phyloP scores from a whole-genome alignment of 2,888 invertebrate species.

The Caenorhabditis plicata region DNA sequence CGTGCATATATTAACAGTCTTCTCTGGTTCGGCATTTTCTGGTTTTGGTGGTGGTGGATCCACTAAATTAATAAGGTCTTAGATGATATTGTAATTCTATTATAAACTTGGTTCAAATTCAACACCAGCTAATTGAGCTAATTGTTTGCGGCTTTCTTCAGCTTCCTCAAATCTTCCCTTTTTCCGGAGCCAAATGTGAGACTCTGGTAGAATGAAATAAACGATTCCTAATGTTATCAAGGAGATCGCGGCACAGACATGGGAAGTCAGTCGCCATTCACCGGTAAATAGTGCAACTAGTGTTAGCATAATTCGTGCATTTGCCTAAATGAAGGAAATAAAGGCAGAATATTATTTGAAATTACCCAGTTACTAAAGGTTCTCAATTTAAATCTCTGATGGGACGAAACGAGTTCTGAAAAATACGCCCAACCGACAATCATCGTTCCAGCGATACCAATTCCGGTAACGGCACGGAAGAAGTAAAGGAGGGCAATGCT shows the following conservation, averaged over 20 bases:
- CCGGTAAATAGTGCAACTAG: constrained; percentile 41
- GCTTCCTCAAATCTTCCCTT: constrained; percentile 41
- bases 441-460: constrained; percentile 47
- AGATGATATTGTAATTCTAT: background rate
- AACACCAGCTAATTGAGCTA: constrained; percentile 38
- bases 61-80: background rate
- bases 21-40: constrained; percentile 28
- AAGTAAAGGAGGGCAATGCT: constrained; percentile 38
- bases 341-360: background rate
- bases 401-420: constrained; percentile 44
- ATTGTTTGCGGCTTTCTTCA: constrained; percentile 35
- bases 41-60: constrained; percentile 25
- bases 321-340: constrained; percentile 38
- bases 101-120: constrained; percentile 33
- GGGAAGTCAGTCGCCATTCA: constrained; percentile 45
- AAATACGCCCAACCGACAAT: constrained; percentile 48
- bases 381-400: constrained; percentile 43
- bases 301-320: constrained; percentile 45
- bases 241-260: constrained; percentile 38
- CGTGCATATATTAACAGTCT: constrained; percentile 27
- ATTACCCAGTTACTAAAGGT: constrained; percentile 46
- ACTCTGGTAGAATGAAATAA: constrained; percentile 44
- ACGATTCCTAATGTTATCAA: constrained; percentile 38
- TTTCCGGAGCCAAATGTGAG: constrained; percentile 45
- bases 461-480: constrained; percentile 42